Evolutionary conservation across 2,113 vertebrate species (phyloP).

Genomic region (Eclectus roratus): DNA sequence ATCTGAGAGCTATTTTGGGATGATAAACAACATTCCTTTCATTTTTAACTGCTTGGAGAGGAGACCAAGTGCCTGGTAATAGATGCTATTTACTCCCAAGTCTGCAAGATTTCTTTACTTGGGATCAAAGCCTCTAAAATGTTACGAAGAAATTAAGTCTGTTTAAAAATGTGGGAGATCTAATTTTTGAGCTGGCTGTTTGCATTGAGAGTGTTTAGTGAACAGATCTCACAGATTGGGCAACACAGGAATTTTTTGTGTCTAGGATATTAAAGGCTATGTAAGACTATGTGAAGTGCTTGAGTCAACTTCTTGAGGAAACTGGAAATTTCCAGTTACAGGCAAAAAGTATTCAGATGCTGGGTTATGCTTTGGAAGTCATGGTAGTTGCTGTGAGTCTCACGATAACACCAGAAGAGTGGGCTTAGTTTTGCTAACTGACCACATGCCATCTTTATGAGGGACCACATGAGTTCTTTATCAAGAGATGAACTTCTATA

Average conservation of each 20-base stretch:
- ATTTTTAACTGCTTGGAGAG: slow-evolving; percentile 6
- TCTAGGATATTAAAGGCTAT: background rate
- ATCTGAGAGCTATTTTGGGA: slow-evolving; percentile 24
- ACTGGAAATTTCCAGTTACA: background rate
- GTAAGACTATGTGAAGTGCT: background rate
- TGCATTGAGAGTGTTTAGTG: background rate
- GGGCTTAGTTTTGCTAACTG: background rate
- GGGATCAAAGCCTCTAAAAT: background rate
- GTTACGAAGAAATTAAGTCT: background rate
- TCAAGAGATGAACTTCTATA: background rate
- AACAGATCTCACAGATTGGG: background rate
- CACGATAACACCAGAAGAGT: accelerated
- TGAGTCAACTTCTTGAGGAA: background rate
- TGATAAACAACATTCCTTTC: slow-evolving; percentile 51
- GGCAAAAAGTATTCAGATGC: background rate
- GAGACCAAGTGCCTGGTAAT: background rate
- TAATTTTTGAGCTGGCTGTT: background rate
- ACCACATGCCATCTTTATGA: background rate
- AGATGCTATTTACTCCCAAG: background rate
- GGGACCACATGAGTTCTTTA: background rate
- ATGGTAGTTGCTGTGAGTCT: background rate
- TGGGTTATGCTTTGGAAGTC: background rate
- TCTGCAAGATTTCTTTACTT: background rate
- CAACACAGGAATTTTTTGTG: background rate
- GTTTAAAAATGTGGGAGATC: background rate